phyloP scores from a whole-genome alignment of 2,113 vertebrate species.

The Eretmochelys imbricata region DNA sequence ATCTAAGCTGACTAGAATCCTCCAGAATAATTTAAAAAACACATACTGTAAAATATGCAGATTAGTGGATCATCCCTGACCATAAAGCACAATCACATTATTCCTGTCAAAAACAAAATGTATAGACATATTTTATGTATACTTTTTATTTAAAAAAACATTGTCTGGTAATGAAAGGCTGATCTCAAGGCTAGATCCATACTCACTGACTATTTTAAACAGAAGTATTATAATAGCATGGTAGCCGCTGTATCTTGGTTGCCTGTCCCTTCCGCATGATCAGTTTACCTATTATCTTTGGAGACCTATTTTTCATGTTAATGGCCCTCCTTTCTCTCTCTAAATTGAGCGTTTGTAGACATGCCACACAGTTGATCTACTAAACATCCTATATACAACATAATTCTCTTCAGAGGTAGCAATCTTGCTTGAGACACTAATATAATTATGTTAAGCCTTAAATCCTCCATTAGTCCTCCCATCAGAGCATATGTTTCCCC shows the following conservation, averaged over 20 bases:
- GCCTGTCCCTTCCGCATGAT: not conserved
- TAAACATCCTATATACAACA: not conserved
- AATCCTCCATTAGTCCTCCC: accelerated
- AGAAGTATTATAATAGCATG: not conserved
- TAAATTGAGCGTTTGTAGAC: not conserved
- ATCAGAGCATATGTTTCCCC: not conserved
- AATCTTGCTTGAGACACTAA: not conserved
- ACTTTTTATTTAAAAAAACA: accelerated
- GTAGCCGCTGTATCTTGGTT: not conserved
- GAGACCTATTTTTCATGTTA: not conserved
- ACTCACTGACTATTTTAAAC: not conserved
- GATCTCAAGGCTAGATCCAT: not conserved
- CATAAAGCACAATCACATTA: not conserved
- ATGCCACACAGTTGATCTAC: not conserved
- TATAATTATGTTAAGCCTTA: not conserved
- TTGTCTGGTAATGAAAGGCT: not conserved
- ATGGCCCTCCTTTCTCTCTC: not conserved
- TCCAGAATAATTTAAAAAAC: not conserved
- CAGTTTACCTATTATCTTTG: not conserved
- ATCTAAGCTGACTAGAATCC: not conserved
- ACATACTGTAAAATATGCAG: not conserved
- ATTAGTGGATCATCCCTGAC: not conserved
- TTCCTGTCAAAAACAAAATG: not conserved
- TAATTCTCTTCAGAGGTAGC: not conserved
- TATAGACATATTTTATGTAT: not conserved